Evolutionary conservation across 2,888 invertebrate genomes (phyloP), one percentile per base, ranked within the genome.

Genomic region (Eristalis arbustorum): DNA sequence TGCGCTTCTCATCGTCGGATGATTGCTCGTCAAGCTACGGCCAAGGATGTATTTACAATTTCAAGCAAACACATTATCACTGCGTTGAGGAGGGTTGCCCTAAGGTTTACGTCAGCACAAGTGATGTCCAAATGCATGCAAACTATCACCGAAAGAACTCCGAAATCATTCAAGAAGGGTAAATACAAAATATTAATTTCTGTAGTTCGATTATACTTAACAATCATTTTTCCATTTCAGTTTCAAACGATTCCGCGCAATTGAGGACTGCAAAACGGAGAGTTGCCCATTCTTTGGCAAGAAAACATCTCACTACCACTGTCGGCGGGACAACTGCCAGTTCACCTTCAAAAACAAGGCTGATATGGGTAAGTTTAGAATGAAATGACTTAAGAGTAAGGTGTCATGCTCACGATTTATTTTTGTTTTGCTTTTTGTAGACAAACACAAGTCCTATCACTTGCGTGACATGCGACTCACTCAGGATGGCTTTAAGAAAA

Each of bases 61-160:
- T 91, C 90, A 92, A 92, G 79, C 92, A 92, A 88, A 92, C 92
- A 0, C 92, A 92, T 68, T 99, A 99, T 93, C 99, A 99, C 92
- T 99, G 99, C 93, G 96, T 99, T 88, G 98, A 98, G 93, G 98
- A 96, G 92, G 96, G 96, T 89, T 97, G 97, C 92, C 96, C 97
- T 94, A 98, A 98, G 94, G 98, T 98, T 0, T 99, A 99, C 94
- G 98, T 99, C 91, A 98, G 98, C 90, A 99, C 99, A 3, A 98
- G 98, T 67, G 99, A 99, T 93, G 99, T 99, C 4, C 99, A 99
- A 93, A 99, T 99, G 99, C 99, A 99, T 93, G 98, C 99, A 3
- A 99, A 99, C 93, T 99, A 98, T 93, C 99, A 99, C 93, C 95
- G 98, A 76, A 99, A 99, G 92, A 98, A 99, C 92, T 98, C 98